Conservation (phyloP, 2,888 invertebrate species). For the Thelaira solivaga region DNA sequence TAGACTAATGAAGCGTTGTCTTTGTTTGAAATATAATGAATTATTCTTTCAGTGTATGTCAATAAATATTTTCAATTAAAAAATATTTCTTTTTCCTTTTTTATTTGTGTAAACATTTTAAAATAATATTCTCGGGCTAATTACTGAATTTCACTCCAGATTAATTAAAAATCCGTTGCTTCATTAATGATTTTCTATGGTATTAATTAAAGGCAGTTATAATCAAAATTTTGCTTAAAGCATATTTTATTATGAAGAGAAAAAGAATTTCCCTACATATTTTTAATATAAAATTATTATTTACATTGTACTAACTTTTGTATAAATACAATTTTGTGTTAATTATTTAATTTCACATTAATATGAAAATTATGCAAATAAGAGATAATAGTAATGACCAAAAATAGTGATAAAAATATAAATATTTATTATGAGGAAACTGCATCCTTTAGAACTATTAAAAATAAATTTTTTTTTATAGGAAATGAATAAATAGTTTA, state of each 20-base stretch:
- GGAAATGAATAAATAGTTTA: too few species aligned
- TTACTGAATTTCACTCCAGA: constrained; percentile 4
- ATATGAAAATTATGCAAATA: too few species aligned
- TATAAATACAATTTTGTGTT: not conserved
- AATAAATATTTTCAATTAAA: too few species aligned
- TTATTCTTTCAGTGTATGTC: too few species aligned
- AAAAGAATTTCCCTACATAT: not conserved
- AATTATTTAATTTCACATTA: too few species aligned
- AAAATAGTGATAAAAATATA: not conserved
- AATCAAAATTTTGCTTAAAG: constrained; percentile 12
- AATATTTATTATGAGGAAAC: not conserved
- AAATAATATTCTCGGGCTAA: not conserved
- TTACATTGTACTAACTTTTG: not conserved
- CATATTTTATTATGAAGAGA: not conserved
- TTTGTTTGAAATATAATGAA: too few species aligned
- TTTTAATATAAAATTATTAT: not conserved
- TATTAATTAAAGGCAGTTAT: constrained; percentile 18
- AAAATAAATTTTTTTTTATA: too few species aligned
- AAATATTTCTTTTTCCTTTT: too few species aligned
- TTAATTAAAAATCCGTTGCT: constrained; percentile 9
- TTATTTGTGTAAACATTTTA: too few species aligned
- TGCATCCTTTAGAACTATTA: too few species aligned
- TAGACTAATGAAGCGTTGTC: too few species aligned
- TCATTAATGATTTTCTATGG: not conserved
- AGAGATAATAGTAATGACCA: constrained; percentile 6